Conservation (phyloP, 64 coral and sea anemone species). For the Pocillopora damicornis region DNA sequence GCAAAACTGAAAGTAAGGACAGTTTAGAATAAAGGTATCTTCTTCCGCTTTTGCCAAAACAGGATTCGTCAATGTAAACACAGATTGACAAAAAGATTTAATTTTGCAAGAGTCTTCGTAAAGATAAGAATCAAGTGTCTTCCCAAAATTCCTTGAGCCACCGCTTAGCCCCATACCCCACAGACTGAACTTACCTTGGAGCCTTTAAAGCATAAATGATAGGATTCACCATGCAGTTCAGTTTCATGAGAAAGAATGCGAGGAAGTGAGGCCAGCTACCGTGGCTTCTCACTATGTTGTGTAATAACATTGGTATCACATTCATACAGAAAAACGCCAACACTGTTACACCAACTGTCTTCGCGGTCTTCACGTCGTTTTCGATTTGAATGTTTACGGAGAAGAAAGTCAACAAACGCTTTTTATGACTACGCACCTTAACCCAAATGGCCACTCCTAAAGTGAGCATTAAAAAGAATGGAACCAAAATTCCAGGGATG, state of each 20-base stretch:
- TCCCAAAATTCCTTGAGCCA: neutral
- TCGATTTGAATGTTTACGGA: slow-evolving; percentile 2
- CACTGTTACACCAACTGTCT: slow-evolving; percentile 60
- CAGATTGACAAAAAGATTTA: too few relatives aligned
- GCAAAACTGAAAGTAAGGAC: too few relatives aligned
- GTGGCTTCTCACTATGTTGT: slow-evolving; percentile 56
- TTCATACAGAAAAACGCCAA: slow-evolving; percentile 58
- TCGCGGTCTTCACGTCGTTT: slow-evolving; percentile 69
- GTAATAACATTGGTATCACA: slow-evolving; percentile 54
- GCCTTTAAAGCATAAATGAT: slow-evolving; percentile 60
- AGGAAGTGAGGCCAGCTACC: slow-evolving; percentile 58
- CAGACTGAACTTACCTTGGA: slow-evolving; percentile 2
- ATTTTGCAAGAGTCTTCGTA: neutral
- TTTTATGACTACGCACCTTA: slow-evolving; percentile 30
- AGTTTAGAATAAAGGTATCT: too few relatives aligned
- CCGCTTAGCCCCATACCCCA: neutral
- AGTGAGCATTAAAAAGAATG: slow-evolving; percentile 44
- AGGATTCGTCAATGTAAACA: too few relatives aligned
- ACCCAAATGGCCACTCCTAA: slow-evolving; percentile 50
- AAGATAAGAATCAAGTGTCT: neutral
- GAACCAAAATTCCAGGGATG: slow-evolving; percentile 54
- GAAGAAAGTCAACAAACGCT: slow-evolving; percentile 10
- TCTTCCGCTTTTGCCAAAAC: too few relatives aligned
- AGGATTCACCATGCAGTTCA: slow-evolving; percentile 70
- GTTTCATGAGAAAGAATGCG: slow-evolving; percentile 55